Evolutionary conservation across 2,888 invertebrate species (phyloP), one percentile per base, ranked within the genome.

Genomic region (Oligia fasciuncula): DNA sequence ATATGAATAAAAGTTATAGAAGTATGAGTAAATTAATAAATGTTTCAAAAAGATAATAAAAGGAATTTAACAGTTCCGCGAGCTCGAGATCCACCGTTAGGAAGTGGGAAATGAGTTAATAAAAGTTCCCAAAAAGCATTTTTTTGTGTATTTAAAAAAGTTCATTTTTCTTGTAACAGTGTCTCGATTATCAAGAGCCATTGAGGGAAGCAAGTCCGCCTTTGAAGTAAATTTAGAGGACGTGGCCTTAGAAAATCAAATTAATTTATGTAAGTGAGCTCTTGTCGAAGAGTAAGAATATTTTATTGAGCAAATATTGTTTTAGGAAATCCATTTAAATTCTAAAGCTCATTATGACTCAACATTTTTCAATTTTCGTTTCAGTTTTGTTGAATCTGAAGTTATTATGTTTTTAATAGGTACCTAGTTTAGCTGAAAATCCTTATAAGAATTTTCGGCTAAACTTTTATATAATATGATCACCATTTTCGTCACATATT

Each of bases 131-230:
- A 49, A 77, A 82, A 90, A 85, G 77, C 74, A 87, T 88, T 91
- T 90, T 76, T 87, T 90, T 82, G 76, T 87, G 77, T 87, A 86
- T 84, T 87, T 85, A 85, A 84, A 80, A 75, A 89, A 88, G 82
- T 88, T 88, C 86, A 60, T 85, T 83, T 86, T 89, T 87, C 81
- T 87, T 86, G 79, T 79, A 87, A 87, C 87, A 83, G 84, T 87
- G 88, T 88, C 90, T 89, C 89, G 86, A 91, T 91, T 91, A 90
- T 89, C 87, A 91, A 91, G 86, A 83, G 86, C 87, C 85, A 89
- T 90, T 91, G 89, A 90, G 84, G 85, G 86, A 86, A 91, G 89
- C 87, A 90, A 90, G 85, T 84, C 87, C 83, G 79, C 81, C 83
- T 90, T 90, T 88, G 87, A 89, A 89, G 89, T 86, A 87, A 71